Conservation (phyloP, 2,888 invertebrate species). For the Horisme vitalbata region DNA sequence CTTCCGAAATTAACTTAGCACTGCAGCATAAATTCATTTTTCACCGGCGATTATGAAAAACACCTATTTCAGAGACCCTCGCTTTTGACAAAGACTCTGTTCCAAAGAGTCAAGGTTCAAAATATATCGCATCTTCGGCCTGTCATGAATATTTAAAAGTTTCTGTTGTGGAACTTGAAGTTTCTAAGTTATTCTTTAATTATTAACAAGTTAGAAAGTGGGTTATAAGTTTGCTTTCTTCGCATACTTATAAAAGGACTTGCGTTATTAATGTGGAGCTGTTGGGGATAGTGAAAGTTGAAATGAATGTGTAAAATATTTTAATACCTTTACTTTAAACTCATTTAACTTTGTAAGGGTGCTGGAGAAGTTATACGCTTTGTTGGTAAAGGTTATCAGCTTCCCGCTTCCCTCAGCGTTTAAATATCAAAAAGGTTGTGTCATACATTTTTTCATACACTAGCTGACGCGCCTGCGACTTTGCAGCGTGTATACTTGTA, state of each 20-base stretch:
- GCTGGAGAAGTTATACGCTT: neutral
- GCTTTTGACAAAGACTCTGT: conserved; percentile 27
- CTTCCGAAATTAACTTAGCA: conserved; percentile 1
- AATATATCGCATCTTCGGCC: conserved; percentile 24
- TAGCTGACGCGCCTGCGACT: too few relatives aligned
- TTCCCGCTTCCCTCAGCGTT: too few relatives aligned
- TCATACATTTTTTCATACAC: too few relatives aligned
- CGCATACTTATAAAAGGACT: conserved; percentile 18
- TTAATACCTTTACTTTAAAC: conserved; percentile 9
- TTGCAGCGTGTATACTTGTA: too few relatives aligned
- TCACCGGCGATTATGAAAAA: conserved; percentile 33
- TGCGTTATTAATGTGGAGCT: conserved; percentile 10
- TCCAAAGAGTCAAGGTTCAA: neutral
- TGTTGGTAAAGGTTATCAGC: too few relatives aligned
- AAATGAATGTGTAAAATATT: conserved; percentile 19
- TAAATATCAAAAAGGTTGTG: too few relatives aligned
- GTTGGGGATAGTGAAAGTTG: conserved; percentile 14
- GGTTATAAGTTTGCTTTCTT: conserved; percentile 19
- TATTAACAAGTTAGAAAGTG: conserved; percentile 28
- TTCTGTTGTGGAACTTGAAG: conserved; percentile 20
- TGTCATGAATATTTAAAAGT: conserved; percentile 50
- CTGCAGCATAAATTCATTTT: conserved; percentile 21
- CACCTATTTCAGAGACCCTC: conserved; percentile 30
- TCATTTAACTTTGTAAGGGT: conserved; percentile 5
- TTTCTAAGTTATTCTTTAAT: conserved; percentile 27